A percentile compares a stretch with the other conserved stretches of the same genome.
Evolutionary conservation across 2,797 vertebrate species (phyloP).

Genomic region (Erpetoichthys calabaricus): DNA sequence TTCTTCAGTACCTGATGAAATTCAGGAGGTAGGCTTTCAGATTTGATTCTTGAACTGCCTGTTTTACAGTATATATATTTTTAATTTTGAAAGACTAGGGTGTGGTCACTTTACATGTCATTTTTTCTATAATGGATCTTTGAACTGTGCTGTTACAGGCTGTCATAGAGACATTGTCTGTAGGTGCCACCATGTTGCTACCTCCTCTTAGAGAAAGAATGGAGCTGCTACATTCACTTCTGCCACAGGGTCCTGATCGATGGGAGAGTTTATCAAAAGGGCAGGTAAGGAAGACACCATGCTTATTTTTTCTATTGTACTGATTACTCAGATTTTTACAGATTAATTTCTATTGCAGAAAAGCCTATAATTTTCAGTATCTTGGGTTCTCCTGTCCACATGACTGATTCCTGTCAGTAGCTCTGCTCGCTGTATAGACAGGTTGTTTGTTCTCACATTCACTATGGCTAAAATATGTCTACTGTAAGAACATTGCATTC

Average conservation of each 20-base stretch:
- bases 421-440: too few relatives aligned
- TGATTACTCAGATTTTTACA: not conserved
- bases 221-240: constrained; percentile 64
- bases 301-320: not conserved
- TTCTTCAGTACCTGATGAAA: constrained; percentile 66
- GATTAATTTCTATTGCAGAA: not conserved
- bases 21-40: constrained; percentile 51
- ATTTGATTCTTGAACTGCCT: constrained; percentile 2
- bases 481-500: too few relatives aligned
- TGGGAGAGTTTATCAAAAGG: constrained; percentile 72
- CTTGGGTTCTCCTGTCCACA: too few relatives aligned
- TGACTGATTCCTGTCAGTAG: too few relatives aligned
- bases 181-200: constrained; percentile 66
- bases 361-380: too few relatives aligned
- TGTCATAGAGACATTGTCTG: constrained; percentile 66
- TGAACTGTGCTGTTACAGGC: constrained; percentile 33
- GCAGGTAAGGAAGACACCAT: constrained; percentile 40
- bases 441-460: too few relatives aligned
- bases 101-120: not conserved
- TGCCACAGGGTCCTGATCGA: constrained; percentile 64
- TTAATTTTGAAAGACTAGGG: not conserved
- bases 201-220: constrained; percentile 62
- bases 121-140: constrained; percentile 14
- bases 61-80: not conserved
- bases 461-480: too few relatives aligned